These are phyloP conservation scores for Clytia hemisphaerica DNA, from an alignment of 30 jellyfish, hydroid and myxozoan genomes.

Conservation along the genomic window DNA sequence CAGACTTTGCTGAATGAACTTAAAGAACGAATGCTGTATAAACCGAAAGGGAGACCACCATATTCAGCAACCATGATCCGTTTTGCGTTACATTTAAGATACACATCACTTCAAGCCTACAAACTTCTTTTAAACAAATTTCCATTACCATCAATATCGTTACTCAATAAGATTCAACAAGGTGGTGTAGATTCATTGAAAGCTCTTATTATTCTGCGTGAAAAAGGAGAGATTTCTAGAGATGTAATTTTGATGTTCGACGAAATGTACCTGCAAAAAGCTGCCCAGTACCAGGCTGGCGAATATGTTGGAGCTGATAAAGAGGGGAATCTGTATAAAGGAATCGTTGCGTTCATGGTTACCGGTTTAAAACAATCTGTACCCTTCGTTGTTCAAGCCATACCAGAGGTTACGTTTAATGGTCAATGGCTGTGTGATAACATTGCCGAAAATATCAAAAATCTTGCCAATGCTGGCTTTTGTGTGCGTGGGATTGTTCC, in stretches of 20 bases:
- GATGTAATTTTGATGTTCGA: slow-evolving; percentile 4
- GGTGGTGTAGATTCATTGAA: slow-evolving; percentile 6
- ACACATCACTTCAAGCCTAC: not conserved
- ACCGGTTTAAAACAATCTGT: slow-evolving; percentile 2
- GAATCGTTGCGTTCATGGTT: slow-evolving; percentile 17
- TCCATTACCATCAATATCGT: slow-evolving; percentile 12
- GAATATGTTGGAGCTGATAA: not conserved
- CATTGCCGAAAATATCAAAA: not conserved
- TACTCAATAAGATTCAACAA: slow-evolving; percentile 10
- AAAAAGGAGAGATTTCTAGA: not conserved
- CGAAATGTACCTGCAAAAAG: slow-evolving; percentile 3
- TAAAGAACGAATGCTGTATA: too few species aligned
- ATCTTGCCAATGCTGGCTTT: not conserved
- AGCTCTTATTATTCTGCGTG: not conserved
- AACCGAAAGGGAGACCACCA: slow-evolving; percentile 1
- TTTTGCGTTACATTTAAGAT: not conserved
- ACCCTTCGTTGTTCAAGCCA: slow-evolving; percentile 3
- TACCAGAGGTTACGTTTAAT: slow-evolving; percentile 3
- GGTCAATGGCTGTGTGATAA: not conserved
- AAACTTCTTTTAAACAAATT: not conserved
- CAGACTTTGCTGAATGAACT: too few species aligned
- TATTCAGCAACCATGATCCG: not conserved
- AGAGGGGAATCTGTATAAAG: not conserved
- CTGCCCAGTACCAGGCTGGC: slow-evolving; percentile 13
- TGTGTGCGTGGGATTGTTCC: not conserved